A percentile compares a stretch with the other conserved stretches of the same genome.
Conservation (phyloP, 2,888 invertebrate species). For the Serrognathus titanus region DNA sequence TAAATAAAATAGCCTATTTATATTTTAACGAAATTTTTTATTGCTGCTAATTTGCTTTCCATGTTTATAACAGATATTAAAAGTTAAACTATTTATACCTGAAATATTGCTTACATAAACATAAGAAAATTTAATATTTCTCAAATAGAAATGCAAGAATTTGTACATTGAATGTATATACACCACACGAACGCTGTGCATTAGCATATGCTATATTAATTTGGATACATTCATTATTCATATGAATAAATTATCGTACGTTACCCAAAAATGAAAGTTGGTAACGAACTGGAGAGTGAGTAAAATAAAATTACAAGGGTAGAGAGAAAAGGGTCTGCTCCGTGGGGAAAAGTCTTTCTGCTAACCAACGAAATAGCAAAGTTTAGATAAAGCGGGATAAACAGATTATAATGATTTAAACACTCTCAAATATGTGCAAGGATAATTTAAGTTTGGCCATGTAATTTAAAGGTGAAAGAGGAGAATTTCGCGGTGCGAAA, state of each 20-base stretch:
- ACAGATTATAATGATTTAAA: constrained; percentile 46
- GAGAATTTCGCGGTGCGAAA: constrained; percentile 6
- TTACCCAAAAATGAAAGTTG: constrained; percentile 13
- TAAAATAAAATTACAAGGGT: constrained; percentile 10
- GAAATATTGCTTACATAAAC: too few relatives aligned
- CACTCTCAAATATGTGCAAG: constrained; percentile 39
- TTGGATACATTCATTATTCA: too few relatives aligned
- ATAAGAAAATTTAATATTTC: too few relatives aligned
- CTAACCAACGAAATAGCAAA: constrained; percentile 40
- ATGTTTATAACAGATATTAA: too few relatives aligned
- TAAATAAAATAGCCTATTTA: too few relatives aligned
- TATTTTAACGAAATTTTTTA: too few relatives aligned
- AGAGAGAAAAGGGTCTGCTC: constrained; percentile 7
- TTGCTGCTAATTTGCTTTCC: too few relatives aligned
- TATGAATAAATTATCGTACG: background rate
- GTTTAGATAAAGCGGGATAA: constrained; percentile 46
- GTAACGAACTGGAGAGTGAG: constrained; percentile 1
- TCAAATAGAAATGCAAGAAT: too few relatives aligned
- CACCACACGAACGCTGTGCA: too few relatives aligned
- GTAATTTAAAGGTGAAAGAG: constrained; percentile 38
- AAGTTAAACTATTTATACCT: too few relatives aligned
- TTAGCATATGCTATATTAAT: too few relatives aligned
- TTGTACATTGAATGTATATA: too few relatives aligned
- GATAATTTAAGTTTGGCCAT: constrained; percentile 32
- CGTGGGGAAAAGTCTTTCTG: constrained; percentile 6